Conservation (phyloP, 2,797 vertebrate genomes). For the Silurus lanzhouensis region DNA sequence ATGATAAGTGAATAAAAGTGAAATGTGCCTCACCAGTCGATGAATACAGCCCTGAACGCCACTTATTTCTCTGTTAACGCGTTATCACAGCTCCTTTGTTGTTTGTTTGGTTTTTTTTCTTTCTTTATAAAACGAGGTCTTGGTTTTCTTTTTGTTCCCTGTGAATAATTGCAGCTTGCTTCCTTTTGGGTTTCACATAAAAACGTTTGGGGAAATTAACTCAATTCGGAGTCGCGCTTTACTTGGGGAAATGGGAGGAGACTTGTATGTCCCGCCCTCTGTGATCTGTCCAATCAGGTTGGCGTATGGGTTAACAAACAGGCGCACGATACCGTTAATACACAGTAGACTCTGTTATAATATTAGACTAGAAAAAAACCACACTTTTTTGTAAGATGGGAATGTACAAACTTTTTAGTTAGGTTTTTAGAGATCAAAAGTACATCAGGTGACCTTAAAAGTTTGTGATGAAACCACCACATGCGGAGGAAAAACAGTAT, state of each 20-base stretch:
- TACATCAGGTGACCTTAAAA: no score
- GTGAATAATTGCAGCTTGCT: not conserved
- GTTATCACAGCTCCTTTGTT: not conserved
- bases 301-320: not conserved
- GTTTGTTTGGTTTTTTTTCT: not conserved
- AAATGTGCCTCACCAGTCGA: conserved; percentile 22
- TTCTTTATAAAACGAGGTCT: not conserved
- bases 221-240: conserved; percentile 1
- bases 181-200: not conserved
- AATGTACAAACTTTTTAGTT: no score
- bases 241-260: not conserved
- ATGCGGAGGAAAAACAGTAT: no score
- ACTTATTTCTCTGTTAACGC: conserved; percentile 6
- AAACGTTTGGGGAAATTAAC: not conserved
- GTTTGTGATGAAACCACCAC: no score
- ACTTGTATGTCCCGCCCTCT: not conserved
- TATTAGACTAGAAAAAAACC: not conserved
- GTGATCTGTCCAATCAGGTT: not conserved
- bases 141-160: not conserved
- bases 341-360: not conserved
- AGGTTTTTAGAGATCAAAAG: no score
- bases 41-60: not conserved
- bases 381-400: no score
- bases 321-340: not conserved
- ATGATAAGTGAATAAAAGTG: not conserved